Percentiles rank a stretch among this genome's conserved stretches.
Conservation (phyloP, 2,888 invertebrate species). For the Alentia gelatinosa region DNA sequence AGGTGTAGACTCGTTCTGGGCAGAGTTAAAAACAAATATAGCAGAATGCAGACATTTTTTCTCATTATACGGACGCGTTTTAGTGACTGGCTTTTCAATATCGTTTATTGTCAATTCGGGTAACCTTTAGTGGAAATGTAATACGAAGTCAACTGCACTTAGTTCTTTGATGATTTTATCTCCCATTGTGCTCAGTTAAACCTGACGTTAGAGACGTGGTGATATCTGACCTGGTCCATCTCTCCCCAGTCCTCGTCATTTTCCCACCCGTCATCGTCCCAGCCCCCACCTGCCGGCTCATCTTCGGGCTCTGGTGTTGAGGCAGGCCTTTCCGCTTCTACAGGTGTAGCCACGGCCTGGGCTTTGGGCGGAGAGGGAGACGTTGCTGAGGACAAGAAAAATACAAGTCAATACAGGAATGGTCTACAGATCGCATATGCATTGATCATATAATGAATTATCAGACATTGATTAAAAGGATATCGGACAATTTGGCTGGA, state of each 20-base stretch:
- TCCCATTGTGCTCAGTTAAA: no score
- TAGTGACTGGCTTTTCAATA: no score
- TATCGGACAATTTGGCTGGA: no score
- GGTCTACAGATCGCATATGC: no score
- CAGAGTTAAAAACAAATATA: background rate
- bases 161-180: no score
- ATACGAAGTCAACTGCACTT: background rate
- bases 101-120: background rate
- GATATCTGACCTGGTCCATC: conserved; percentile 86
- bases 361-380: background rate
- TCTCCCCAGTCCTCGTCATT: conserved; percentile 91
- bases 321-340: conserved; percentile 10
- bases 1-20: background rate
- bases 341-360: background rate
- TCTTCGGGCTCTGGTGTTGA: background rate
- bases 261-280: conserved; percentile 91
- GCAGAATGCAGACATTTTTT: no score
- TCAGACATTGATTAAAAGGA: no score
- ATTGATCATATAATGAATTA: no score
- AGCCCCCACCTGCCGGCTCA: conserved; percentile 25
- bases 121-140: background rate
- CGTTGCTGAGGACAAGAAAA: background rate
- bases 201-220: no score
- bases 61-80: no score
- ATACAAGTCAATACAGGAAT: no score